Percentiles rank a stretch among this genome's conserved stretches.
These are phyloP conservation scores for Chrysogorgia sp. DNA, from an alignment of 92 coral and sea anemone genomes.

Conservation along the genomic window DNA sequence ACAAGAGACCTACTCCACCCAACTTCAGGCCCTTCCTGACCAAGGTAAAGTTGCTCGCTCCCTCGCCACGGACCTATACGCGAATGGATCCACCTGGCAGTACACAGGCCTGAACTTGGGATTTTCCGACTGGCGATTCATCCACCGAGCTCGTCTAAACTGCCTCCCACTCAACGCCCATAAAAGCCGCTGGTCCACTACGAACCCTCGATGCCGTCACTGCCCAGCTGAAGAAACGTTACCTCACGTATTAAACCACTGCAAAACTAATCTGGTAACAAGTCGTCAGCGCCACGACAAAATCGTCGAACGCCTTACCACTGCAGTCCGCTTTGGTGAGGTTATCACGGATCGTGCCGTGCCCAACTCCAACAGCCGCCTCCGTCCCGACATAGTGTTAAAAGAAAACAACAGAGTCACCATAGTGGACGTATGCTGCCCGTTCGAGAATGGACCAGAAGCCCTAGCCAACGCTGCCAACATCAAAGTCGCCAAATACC, in stretches of 20 bases:
- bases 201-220: neutral
- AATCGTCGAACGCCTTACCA: neutral
- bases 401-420: neutral
- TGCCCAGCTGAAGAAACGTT: neutral
- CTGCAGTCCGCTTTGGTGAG: constrained; percentile 2
- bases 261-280: neutral
- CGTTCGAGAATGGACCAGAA: neutral
- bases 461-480: neutral
- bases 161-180: neutral
- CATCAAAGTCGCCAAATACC: neutral
- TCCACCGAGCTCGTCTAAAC: neutral
- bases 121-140: neutral
- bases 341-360: neutral
- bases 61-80: neutral
- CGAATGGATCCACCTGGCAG: neutral
- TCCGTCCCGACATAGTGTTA: constrained; percentile 1
- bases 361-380: neutral
- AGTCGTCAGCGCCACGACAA: neutral
- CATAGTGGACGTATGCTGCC: constrained; percentile 1
- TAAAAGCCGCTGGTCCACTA: neutral
- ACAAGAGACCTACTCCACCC: neutral
- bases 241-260: neutral
- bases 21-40: neutral
- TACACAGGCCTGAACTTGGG: neutral
- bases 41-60: neutral